A percentile compares a stretch with the other conserved stretches of the same genome.
phyloP scores from a whole-genome alignment of 2,888 invertebrate genomes.

The Pristionchus fissidentatus region DNA sequence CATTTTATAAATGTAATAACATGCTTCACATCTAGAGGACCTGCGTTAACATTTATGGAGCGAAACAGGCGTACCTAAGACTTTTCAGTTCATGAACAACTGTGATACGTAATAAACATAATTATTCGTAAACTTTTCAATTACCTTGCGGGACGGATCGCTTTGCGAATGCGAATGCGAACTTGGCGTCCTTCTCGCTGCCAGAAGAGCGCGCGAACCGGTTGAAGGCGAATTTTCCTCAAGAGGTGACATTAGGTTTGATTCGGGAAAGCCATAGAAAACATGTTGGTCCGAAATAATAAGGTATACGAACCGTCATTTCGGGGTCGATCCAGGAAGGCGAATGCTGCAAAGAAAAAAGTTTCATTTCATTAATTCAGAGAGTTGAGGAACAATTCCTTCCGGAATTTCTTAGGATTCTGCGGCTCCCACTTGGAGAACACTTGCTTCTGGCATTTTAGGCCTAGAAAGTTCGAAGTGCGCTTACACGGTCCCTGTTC shows the following conservation, averaged over 20 bases:
- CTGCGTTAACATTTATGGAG: no score
- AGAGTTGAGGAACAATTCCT: background rate
- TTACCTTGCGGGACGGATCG: slow-evolving; percentile 10
- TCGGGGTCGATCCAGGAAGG: background rate
- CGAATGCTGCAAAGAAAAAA: slow-evolving; percentile 1
- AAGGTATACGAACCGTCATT: background rate
- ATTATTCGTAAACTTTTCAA: no score
- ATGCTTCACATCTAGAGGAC: no score
- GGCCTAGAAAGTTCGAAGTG: no score
- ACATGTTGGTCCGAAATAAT: background rate
- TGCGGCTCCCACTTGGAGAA: no score
- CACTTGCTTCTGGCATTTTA: no score
- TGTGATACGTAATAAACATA: no score
- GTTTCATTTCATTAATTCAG: background rate
- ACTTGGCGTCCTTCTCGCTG: background rate
- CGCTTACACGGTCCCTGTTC: background rate
- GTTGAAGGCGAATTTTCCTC: slow-evolving; percentile 25
- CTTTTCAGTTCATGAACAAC: no score
- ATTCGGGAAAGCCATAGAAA: background rate
- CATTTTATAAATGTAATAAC: no score
- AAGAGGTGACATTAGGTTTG: background rate
- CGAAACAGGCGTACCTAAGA: no score
- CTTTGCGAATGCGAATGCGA: slow-evolving; percentile 42
- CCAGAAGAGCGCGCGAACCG: slow-evolving; percentile 22
- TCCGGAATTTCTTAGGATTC: no score